Conservation (phyloP, 2,113 vertebrate genomes). For the Neogobius melanostomus region DNA sequence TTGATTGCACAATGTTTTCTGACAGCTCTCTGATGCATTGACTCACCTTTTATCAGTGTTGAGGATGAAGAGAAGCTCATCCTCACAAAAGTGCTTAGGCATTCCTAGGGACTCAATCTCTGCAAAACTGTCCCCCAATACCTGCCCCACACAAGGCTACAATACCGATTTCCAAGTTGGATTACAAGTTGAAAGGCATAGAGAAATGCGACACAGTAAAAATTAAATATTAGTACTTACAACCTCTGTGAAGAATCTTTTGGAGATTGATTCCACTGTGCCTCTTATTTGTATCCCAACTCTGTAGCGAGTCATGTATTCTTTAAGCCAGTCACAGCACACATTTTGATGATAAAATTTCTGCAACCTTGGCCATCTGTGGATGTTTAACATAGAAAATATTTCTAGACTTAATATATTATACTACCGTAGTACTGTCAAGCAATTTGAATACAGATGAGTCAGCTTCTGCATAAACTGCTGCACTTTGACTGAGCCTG, state of each 20-base stretch:
- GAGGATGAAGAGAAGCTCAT: slow-evolving; percentile 93
- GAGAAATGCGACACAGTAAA: not conserved
- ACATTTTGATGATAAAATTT: slow-evolving; percentile 90
- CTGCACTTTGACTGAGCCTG: too few species aligned
- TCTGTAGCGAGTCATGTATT: slow-evolving; percentile 88
- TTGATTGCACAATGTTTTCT: not conserved
- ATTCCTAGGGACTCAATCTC: slow-evolving; percentile 93
- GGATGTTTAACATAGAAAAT: slow-evolving; percentile 17
- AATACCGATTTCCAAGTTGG: slow-evolving; percentile 67
- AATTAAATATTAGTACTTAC: slow-evolving; percentile 76
- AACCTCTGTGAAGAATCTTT: slow-evolving; percentile 94
- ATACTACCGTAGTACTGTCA: too few species aligned
- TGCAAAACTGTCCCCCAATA: slow-evolving; percentile 94
- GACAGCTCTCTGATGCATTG: not conserved
- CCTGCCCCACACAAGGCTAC: slow-evolving; percentile 82
- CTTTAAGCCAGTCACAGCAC: slow-evolving; percentile 88
- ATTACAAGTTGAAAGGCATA: slow-evolving; percentile 4
- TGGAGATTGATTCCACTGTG: slow-evolving; percentile 91
- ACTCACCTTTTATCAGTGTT: slow-evolving; percentile 90
- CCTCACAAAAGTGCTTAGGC: slow-evolving; percentile 95
- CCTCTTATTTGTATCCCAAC: slow-evolving; percentile 88
- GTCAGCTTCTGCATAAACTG: not conserved
- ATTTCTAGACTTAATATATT: not conserved
- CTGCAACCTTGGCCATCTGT: slow-evolving; percentile 93
- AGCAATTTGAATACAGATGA: too few species aligned